These are phyloP conservation scores for Carettochelys insculpta DNA, from an alignment of 2,113 vertebrate genomes.

Conservation along the genomic window DNA sequence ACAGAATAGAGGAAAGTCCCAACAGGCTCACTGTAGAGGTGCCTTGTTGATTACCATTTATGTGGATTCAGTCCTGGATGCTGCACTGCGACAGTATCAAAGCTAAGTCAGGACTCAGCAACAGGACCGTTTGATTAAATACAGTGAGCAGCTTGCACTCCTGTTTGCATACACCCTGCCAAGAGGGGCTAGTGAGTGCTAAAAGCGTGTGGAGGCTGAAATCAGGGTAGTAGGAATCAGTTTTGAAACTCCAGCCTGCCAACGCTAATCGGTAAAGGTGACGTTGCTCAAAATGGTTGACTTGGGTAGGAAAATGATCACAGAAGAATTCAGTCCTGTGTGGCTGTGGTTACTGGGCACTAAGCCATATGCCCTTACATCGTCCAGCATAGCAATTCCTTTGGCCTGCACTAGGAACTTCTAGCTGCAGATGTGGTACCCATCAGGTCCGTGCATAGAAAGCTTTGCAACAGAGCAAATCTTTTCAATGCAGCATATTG, in stretches of 20 bases:
- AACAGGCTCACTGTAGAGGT: rapidly evolving
- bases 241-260: neutral
- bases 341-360: neutral
- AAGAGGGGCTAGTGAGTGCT: neutral
- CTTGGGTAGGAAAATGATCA: neutral
- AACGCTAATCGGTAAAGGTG: neutral
- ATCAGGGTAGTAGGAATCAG: neutral
- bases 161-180: neutral
- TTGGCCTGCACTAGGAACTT: neutral
- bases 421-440: neutral
- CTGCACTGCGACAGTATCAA: neutral
- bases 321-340: neutral
- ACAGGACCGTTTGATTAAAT: neutral
- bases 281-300: neutral
- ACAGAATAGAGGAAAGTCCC: neutral
- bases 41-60: rapidly evolving
- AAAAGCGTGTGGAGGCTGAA: neutral
- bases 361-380: neutral
- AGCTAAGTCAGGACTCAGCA: neutral
- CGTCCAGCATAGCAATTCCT: neutral
- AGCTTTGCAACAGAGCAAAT: neutral
- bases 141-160: neutral
- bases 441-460: rapidly evolving
- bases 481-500: constrained; percentile 1
- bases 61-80: rapidly evolving